Conservation (phyloP, 2,113 vertebrate genomes). For the Tragelaphus strepsiceros region DNA sequence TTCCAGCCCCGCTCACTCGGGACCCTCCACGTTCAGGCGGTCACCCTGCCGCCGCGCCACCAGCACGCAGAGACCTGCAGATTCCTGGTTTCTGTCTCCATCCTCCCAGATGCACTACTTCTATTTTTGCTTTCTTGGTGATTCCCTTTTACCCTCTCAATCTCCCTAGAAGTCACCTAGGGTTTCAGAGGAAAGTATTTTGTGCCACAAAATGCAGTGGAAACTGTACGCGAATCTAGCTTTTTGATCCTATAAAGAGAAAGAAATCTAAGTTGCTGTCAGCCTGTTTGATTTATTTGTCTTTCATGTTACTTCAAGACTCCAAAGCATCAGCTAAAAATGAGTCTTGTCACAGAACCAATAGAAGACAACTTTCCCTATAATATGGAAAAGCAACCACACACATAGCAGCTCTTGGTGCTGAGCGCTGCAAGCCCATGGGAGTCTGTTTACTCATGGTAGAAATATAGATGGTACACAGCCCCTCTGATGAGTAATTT, state of each 20-base stretch:
- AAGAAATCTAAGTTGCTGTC: background rate
- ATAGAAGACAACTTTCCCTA: background rate
- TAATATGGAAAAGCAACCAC: background rate
- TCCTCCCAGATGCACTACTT: background rate
- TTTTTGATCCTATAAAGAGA: background rate
- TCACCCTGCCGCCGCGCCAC: too few relatives aligned
- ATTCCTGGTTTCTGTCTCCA: background rate
- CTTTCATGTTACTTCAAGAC: background rate
- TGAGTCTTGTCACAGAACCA: background rate
- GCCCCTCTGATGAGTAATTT: background rate
- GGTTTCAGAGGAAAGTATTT: background rate
- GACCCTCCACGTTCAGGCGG: too few relatives aligned
- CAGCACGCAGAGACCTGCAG: background rate
- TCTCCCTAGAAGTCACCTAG: background rate
- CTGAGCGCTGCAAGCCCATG: rapidly evolving
- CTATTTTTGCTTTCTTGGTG: background rate
- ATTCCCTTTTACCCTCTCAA: background rate
- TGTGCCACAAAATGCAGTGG: background rate
- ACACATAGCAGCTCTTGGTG: background rate
- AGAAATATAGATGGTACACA: background rate
- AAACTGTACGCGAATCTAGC: background rate
- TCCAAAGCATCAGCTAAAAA: background rate
- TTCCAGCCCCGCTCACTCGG: too few relatives aligned
- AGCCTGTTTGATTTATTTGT: background rate
- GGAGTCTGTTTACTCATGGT: too few relatives aligned